Conservation (phyloP, 2,113 vertebrate species). For the Megaceryle maxima region DNA sequence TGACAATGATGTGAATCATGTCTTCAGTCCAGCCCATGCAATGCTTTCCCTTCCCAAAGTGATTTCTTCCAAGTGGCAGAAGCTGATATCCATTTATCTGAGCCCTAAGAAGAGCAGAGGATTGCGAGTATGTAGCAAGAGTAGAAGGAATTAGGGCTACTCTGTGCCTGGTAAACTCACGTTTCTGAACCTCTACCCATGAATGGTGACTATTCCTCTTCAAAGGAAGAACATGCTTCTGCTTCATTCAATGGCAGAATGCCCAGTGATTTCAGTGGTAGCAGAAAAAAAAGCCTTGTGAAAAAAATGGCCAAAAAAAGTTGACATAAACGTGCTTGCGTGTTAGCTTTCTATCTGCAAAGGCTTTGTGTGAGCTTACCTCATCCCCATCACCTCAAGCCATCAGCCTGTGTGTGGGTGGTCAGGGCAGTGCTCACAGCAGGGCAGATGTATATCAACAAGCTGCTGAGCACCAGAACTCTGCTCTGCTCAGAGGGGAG, state of each 20-base stretch:
- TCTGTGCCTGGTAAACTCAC: neutral
- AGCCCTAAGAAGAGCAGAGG: neutral
- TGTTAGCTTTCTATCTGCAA: neutral
- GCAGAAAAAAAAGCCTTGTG: neutral
- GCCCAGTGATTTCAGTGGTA: neutral
- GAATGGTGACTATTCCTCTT: neutral
- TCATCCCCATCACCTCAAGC: neutral
- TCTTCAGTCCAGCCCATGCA: neutral
- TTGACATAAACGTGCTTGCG: neutral
- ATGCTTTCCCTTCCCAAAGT: neutral
- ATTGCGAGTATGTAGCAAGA: neutral
- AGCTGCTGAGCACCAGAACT: neutral
- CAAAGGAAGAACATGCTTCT: neutral
- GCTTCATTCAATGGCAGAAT: neutral
- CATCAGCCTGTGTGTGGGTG: neutral
- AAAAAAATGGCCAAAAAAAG: neutral
- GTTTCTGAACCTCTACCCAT: neutral
- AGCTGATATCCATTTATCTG: neutral
- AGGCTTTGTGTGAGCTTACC: neutral
- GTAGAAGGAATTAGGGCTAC: neutral
- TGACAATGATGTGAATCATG: neutral
- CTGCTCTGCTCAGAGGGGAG: neutral
- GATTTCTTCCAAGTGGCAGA: neutral
- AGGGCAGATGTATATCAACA: accelerated
- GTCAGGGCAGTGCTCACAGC: neutral